These are phyloP conservation scores for Dasypus novemcinctus DNA, from an alignment of 2,113 vertebrate species.

Conservation along the genomic window DNA sequence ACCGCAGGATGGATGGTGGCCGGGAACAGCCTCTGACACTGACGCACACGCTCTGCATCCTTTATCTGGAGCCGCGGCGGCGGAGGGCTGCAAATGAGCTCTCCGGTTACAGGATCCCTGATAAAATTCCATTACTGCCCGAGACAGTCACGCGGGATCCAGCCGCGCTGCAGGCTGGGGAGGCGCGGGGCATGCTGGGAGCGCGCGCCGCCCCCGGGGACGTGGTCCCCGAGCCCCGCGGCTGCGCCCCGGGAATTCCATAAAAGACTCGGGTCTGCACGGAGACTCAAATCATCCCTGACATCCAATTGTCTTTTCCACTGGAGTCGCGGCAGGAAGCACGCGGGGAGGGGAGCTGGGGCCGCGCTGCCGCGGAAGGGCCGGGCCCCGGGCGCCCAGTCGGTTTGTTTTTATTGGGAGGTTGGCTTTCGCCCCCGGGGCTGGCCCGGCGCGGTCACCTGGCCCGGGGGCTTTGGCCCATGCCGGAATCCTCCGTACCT, in stretches of 20 bases:
- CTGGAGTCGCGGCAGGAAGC: conserved; percentile 63
- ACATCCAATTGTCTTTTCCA: conserved; percentile 81
- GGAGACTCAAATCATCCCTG: conserved; percentile 75
- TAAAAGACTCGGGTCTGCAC: conserved; percentile 72
- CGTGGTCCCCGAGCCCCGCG: conserved; percentile 67
- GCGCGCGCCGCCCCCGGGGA: conserved; percentile 35
- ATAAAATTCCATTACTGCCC: conserved; percentile 26
- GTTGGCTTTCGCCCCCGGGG: background rate
- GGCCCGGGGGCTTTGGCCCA: background rate
- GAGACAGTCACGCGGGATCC: conserved; percentile 50
- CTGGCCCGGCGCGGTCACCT: rapidly evolving
- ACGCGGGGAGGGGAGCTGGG: background rate
- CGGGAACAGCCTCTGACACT: conserved; percentile 35
- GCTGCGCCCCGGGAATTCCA: conserved; percentile 74
- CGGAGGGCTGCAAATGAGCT: conserved; percentile 54
- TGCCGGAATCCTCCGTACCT: background rate
- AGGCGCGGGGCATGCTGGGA: conserved; percentile 9
- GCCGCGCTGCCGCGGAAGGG: rapidly evolving
- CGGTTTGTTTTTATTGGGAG: background rate
- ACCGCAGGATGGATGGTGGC: conserved; percentile 58
- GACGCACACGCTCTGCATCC: background rate
- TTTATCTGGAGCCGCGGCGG: background rate
- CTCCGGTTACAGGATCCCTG: conserved; percentile 53
- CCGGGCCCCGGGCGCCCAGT: background rate
- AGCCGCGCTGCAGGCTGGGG: background rate